Percentiles rank a stretch among this genome's conserved stretches.
Evolutionary conservation across 2,797 vertebrate genomes (phyloP).

Genomic region (Aotus griseimembra): DNA sequence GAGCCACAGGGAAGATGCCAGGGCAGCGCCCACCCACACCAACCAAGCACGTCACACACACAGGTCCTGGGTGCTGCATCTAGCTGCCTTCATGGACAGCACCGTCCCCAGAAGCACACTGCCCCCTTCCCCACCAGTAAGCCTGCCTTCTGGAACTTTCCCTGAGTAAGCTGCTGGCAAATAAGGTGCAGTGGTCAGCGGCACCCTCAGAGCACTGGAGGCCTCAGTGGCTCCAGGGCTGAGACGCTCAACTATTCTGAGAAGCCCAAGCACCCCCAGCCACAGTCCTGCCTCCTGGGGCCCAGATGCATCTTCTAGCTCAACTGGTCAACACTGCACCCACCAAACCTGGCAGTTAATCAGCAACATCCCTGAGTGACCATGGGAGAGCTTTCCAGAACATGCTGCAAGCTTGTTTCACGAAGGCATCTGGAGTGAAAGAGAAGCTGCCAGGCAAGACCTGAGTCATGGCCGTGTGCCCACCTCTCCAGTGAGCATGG

Average conservation of each 20-base stretch:
- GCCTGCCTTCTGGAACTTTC: background rate
- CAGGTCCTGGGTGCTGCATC: background rate
- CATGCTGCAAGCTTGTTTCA: background rate
- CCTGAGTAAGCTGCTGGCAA: background rate
- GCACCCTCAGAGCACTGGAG: background rate
- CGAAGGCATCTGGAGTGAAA: background rate
- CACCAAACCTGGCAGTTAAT: background rate
- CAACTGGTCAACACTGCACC: background rate
- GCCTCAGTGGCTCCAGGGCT: background rate
- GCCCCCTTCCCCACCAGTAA: background rate
- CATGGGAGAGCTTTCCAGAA: background rate
- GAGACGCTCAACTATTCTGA: too few relatives aligned
- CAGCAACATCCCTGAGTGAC: background rate
- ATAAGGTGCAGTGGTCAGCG: fast-evolving
- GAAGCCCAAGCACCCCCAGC: background rate
- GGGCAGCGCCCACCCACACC: background rate
- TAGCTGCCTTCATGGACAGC: background rate
- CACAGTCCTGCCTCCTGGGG: background rate
- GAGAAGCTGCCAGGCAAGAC: background rate
- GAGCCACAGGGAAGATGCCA: background rate
- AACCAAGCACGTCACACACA: background rate
- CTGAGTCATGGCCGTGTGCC: background rate
- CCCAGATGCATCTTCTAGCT: background rate
- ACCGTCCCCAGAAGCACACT: background rate
- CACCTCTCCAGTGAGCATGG: too few relatives aligned